phyloP scores from a whole-genome alignment of 1,140 invertebrate species.

The Ceratoteleas bidentatus region DNA sequence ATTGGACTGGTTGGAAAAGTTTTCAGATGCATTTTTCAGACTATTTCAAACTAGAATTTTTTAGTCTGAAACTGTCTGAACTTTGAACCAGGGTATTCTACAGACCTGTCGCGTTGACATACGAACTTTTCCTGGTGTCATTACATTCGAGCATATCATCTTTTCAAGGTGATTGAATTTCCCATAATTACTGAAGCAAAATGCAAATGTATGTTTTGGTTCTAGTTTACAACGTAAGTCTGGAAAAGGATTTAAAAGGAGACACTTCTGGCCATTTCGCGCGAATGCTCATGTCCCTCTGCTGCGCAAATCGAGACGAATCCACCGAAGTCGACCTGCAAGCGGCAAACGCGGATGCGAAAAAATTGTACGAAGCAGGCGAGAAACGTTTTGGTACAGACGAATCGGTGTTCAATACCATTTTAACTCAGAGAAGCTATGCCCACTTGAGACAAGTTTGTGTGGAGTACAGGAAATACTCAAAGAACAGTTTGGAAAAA shows the following conservation, averaged over 20 bases:
- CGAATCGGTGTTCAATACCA: conserved; percentile 85
- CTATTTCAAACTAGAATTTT: no score
- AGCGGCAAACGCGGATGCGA: conserved; percentile 82
- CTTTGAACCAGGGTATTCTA: no score
- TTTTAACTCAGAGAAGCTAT: conserved; percentile 83
- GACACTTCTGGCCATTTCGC: conserved; percentile 98
- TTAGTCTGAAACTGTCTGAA: no score
- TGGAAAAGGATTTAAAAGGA: conserved; percentile 93
- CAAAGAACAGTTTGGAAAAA: conserved; percentile 85
- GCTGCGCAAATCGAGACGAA: conserved; percentile 91
- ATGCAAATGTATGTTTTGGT: no score
- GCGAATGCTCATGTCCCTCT: conserved; percentile 91
- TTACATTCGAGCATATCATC: no score
- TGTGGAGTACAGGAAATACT: conserved; percentile 83
- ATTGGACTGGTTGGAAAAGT: no score
- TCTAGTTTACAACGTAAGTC: conserved; percentile 89
- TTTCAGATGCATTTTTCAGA: no score
- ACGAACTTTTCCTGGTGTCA: no score
- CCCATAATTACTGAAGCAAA: no score
- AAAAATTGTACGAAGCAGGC: conserved; percentile 83
- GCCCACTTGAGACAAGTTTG: conserved; percentile 85
- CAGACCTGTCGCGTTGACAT: no score
- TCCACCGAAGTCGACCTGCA: conserved; percentile 83
- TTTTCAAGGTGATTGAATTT: no score
- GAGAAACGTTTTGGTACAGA: conserved; percentile 85